Conservation (phyloP, 2,797 vertebrate species). For the Todus mexicanus region DNA sequence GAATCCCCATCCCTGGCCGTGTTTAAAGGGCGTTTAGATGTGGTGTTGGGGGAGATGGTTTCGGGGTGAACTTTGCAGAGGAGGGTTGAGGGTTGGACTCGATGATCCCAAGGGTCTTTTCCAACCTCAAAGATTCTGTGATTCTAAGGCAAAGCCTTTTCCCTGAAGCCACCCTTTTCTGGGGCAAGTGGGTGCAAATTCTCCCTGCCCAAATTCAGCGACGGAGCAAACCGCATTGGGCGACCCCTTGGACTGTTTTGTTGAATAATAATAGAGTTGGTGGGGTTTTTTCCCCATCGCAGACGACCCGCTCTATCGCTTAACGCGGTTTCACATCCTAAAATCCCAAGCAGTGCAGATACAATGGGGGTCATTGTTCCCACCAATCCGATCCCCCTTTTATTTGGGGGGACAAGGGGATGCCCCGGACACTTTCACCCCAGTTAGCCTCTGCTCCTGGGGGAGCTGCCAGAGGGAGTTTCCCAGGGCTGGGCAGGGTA, state of each 20-base stretch:
- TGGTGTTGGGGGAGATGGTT: too few relatives aligned
- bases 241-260: not conserved
- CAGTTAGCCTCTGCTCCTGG: not conserved
- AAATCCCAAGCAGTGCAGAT: not conserved
- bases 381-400: not conserved
- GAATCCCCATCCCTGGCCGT: too few relatives aligned
- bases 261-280: conserved; percentile 52
- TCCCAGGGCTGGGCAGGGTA: not conserved
- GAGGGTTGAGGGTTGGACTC: too few relatives aligned
- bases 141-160: not conserved
- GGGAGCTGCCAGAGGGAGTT: too few relatives aligned
- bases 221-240: not conserved
- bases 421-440: not conserved
- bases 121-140: too few relatives aligned
- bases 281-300: too few relatives aligned
- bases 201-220: not conserved
- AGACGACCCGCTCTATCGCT: conserved; percentile 5
- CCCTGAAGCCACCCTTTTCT: not conserved
- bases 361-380: conserved; percentile 55
- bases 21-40: too few relatives aligned
- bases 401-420: not conserved
- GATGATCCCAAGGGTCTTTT: too few relatives aligned
- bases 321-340: not conserved
- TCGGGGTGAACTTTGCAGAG: too few relatives aligned
- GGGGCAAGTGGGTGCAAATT: not conserved